These are phyloP conservation scores for Acanthopleura granulata DNA, from an alignment of 2,888 invertebrate genomes.

Conservation along the genomic window DNA sequence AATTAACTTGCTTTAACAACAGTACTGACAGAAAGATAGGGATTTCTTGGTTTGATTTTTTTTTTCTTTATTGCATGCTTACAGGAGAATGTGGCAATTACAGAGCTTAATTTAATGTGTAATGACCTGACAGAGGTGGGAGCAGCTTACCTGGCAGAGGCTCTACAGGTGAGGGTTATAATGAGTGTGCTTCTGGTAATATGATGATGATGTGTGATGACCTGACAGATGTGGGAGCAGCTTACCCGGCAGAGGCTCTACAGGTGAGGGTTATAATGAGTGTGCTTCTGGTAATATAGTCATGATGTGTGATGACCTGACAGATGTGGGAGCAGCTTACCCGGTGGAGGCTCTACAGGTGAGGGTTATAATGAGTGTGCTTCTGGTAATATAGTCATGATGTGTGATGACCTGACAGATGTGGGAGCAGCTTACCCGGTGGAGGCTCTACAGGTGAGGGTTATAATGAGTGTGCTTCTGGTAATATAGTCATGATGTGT, in stretches of 20 bases:
- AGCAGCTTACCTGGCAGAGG: slow-evolving; percentile 60
- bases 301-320: slow-evolving; percentile 68
- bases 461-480: too few species aligned
- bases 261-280: slow-evolving; percentile 30
- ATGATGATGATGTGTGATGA: slow-evolving; percentile 69
- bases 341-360: slow-evolving; percentile 50
- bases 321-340: too few species aligned
- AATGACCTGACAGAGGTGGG: slow-evolving; percentile 54
- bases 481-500: too few species aligned
- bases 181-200: slow-evolving; percentile 31
- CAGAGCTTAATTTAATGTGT: slow-evolving; percentile 1
- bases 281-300: slow-evolving; percentile 52
- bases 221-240: slow-evolving; percentile 63
- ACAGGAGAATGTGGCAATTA: slow-evolving; percentile 1
- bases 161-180: slow-evolving; percentile 51
- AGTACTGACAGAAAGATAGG: too few species aligned
- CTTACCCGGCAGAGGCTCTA: too few species aligned
- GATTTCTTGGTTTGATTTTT: too few species aligned
- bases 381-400: not conserved
- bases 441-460: too few species aligned
- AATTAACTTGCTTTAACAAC: too few species aligned
- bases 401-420: too few species aligned
- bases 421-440: too few species aligned
- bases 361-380: slow-evolving; percentile 25
- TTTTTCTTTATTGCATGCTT: not conserved